Conservation (phyloP, 2,888 invertebrate genomes). For the Formica aserva region DNA sequence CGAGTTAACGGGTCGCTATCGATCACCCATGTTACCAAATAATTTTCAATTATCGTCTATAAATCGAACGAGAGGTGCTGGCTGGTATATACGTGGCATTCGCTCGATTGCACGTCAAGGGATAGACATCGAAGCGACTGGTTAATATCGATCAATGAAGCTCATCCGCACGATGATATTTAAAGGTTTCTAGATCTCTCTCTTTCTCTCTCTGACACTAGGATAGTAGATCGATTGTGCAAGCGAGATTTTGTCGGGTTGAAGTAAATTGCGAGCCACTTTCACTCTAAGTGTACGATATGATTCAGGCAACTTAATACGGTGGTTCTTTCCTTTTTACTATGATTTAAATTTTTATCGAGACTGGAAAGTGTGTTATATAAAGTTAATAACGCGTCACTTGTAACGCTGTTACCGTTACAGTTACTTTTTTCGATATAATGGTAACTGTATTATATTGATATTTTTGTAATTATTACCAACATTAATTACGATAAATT, state of each 20-base stretch:
- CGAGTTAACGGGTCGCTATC: slow-evolving; percentile 83
- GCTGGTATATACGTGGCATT: slow-evolving; percentile 39
- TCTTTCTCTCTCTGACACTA: background rate
- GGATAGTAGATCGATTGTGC: slow-evolving; percentile 31
- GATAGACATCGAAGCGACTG: background rate
- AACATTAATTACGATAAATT: background rate
- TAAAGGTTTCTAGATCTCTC: slow-evolving; percentile 39
- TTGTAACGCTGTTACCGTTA: background rate
- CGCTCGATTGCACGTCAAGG: slow-evolving; percentile 29
- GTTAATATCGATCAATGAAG: slow-evolving; percentile 60
- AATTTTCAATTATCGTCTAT: slow-evolving; percentile 83
- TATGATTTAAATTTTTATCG: background rate
- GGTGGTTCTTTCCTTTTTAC: background rate
- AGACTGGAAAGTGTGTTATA: background rate
- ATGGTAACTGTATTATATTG: background rate
- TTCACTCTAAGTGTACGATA: background rate
- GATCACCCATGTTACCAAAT: slow-evolving; percentile 83
- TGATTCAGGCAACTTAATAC: slow-evolving; percentile 5
- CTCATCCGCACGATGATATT: slow-evolving; percentile 42
- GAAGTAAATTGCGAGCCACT: background rate
- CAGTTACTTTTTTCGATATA: background rate
- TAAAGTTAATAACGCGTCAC: background rate
- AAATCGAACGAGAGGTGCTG: slow-evolving; percentile 73
- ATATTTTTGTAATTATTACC: background rate
- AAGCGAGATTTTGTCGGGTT: slow-evolving; percentile 30